A percentile compares a stretch with the other conserved stretches of the same genome.
phyloP scores from a whole-genome alignment of 2,888 invertebrate species.

The Sinelater perroti region DNA sequence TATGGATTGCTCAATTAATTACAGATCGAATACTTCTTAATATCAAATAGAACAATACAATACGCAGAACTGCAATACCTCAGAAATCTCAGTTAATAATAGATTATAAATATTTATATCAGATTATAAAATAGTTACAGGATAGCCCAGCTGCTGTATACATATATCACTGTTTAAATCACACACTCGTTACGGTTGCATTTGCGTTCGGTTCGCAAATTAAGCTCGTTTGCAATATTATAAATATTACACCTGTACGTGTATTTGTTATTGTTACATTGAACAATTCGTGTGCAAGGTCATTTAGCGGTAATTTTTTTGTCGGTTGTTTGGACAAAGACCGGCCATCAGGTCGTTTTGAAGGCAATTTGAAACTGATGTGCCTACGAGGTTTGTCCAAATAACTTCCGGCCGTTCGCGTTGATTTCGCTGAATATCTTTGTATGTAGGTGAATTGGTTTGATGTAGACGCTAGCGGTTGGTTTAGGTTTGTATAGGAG shows the following conservation, averaged over 20 bases:
- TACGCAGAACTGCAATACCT: conserved; percentile 62
- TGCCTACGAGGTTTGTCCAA: too few relatives aligned
- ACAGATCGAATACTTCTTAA: conserved; percentile 25
- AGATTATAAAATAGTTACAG: conserved; percentile 47
- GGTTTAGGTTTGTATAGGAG: background rate
- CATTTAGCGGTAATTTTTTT: background rate
- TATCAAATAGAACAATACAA: conserved; percentile 49
- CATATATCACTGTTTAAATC: conserved; percentile 22
- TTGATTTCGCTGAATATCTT: too few relatives aligned
- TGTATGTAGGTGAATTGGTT: too few relatives aligned
- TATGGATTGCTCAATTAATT: conserved; percentile 53
- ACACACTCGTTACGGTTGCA: background rate
- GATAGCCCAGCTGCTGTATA: conserved; percentile 20
- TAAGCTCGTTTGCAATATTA: background rate
- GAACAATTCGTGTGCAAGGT: conserved; percentile 3
- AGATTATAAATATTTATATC: conserved; percentile 56
- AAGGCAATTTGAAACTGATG: too few relatives aligned
- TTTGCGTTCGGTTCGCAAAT: background rate
- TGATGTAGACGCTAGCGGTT: too few relatives aligned
- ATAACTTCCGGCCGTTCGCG: too few relatives aligned
- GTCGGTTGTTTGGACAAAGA: conserved; percentile 4
- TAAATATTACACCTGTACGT: background rate
- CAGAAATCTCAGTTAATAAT: conserved; percentile 60
- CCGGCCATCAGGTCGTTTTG: too few relatives aligned
- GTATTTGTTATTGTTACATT: background rate